These are phyloP conservation scores for Salpingus planirostris DNA, from an alignment of 2,888 invertebrate species.

Conservation along the genomic window DNA sequence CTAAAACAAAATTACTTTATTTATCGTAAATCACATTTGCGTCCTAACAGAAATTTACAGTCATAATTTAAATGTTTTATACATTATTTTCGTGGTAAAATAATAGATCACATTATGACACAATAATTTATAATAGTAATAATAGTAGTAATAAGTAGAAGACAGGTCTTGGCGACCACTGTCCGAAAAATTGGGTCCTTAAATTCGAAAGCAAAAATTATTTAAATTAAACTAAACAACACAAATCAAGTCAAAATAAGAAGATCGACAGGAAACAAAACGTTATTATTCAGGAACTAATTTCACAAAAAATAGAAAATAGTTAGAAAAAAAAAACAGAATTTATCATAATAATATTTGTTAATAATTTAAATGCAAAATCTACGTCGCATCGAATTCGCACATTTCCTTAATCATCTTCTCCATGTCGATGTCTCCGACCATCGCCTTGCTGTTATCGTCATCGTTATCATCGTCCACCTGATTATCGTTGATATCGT, in stretches of 20 bases:
- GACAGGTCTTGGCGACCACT: slow-evolving; percentile 15
- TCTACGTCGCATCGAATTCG: slow-evolving; percentile 10
- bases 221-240: too few species aligned
- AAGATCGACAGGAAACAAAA: slow-evolving; percentile 4
- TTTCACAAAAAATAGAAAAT: slow-evolving; percentile 2
- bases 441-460: too few species aligned
- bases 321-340: too few species aligned
- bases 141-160: slow-evolving; percentile 12
- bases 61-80: slow-evolving; percentile 13
- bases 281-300: slow-evolving; percentile 4
- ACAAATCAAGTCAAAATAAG: too few species aligned
- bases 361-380: slow-evolving; percentile 9
- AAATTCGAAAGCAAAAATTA: too few species aligned
- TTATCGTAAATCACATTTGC: slow-evolving; percentile 35
- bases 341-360: too few species aligned
- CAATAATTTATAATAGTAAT: slow-evolving; percentile 17
- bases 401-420: slow-evolving; percentile 62
- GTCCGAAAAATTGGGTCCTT: slow-evolving; percentile 1
- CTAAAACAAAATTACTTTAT: slow-evolving; percentile 18
- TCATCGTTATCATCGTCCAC: slow-evolving; percentile 36
- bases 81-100: slow-evolving; percentile 20
- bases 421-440: slow-evolving; percentile 71
- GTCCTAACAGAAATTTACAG: slow-evolving; percentile 29
- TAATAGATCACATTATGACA: slow-evolving; percentile 18
- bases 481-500: slow-evolving; percentile 15